phyloP scores from a whole-genome alignment of 1,140 invertebrate species.

The Drosophila tsacasi region DNA sequence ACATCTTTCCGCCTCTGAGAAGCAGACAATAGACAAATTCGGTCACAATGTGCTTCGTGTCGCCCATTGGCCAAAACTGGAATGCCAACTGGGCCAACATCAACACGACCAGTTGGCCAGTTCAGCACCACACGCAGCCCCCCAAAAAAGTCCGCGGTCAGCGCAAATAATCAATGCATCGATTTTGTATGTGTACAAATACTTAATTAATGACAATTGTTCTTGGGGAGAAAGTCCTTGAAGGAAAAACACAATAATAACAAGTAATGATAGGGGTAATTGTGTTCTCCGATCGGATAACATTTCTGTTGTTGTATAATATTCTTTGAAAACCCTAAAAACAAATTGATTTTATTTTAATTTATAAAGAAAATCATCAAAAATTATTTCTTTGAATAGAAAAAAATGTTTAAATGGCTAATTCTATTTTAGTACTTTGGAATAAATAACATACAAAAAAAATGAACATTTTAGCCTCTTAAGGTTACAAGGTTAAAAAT shows the following conservation, averaged over 20 bases:
- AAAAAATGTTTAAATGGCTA: not conserved
- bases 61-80: conserved; percentile 61
- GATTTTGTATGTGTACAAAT: conserved; percentile 49
- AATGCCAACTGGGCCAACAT: conserved; percentile 22
- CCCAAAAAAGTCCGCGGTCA: conserved; percentile 19
- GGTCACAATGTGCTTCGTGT: conserved; percentile 79
- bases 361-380: not conserved
- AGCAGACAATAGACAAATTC: conserved; percentile 84
- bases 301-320: not conserved
- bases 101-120: not conserved
- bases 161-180: conserved; percentile 70
- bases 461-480: no score
- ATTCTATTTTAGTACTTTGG: not conserved
- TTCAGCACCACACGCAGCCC: conserved; percentile 11
- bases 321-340: not conserved
- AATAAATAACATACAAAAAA: no score
- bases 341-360: not conserved
- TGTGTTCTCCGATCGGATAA: not conserved
- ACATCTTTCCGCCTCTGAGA: conserved; percentile 85
- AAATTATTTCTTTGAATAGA: not conserved
- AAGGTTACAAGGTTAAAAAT: no score
- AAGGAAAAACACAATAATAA: not conserved
- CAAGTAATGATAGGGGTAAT: not conserved
- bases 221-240: conserved; percentile 5
- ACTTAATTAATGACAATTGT: conserved; percentile 65